Evolutionary conservation across 2,797 vertebrate genomes (phyloP).

Genomic region (Cirrhinus mrigala): DNA sequence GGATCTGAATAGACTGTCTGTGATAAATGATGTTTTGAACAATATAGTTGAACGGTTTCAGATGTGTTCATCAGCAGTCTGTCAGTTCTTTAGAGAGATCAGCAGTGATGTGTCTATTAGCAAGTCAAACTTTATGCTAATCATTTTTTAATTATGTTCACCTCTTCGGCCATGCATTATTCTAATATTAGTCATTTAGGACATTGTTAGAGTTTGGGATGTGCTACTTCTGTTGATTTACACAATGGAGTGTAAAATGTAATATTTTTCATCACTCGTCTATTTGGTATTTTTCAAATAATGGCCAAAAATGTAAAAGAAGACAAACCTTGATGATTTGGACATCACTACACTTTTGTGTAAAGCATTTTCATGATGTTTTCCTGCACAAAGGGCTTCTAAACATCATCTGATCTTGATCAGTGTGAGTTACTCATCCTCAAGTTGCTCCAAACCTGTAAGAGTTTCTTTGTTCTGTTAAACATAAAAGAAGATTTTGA

Average conservation of each 20-base stretch:
- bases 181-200: neutral
- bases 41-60: neutral
- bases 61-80: neutral
- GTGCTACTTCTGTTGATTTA: neutral
- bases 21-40: neutral
- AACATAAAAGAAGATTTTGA: neutral
- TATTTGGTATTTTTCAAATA: neutral
- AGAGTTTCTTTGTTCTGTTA: neutral
- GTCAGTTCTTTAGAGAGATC: neutral
- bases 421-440: neutral
- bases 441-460: neutral
- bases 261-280: neutral
- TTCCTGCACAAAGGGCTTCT: constrained; percentile 1
- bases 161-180: neutral
- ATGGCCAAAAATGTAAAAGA: neutral
- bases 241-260: neutral
- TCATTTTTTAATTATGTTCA: neutral
- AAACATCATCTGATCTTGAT: neutral
- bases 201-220: neutral
- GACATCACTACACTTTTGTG: neutral
- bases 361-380: neutral
- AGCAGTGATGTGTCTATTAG: neutral
- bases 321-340: neutral
- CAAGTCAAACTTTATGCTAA: neutral
- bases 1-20: neutral